Percentiles rank a stretch among this genome's conserved stretches.
These are phyloP conservation scores for Bombus confusus DNA, from an alignment of 1,140 invertebrate genomes.

Conservation along the genomic window DNA sequence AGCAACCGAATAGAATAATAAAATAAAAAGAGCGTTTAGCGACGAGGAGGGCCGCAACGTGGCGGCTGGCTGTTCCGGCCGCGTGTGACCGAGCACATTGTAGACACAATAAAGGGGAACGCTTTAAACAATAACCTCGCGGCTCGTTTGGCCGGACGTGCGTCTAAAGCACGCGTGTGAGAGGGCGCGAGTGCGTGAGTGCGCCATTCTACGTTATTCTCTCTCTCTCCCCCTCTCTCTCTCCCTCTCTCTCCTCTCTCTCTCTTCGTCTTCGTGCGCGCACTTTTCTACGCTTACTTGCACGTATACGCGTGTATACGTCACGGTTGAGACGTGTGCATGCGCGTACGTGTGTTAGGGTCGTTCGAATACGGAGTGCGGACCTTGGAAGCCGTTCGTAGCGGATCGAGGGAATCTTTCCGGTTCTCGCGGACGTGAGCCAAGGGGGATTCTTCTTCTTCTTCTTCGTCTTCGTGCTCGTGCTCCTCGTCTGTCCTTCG, in stretches of 20 bases:
- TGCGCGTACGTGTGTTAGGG: conserved; percentile 28
- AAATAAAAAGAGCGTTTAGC: conserved; percentile 57
- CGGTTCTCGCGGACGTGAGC: conserved; percentile 78
- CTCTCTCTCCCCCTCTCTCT: neutral
- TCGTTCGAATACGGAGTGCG: conserved; percentile 71
- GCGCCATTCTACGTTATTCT: conserved; percentile 11
- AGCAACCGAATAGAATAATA: conserved; percentile 54
- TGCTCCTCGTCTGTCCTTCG: conserved; percentile 14
- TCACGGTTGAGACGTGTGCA: neutral
- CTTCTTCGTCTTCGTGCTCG: conserved; percentile 49
- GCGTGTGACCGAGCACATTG: conserved; percentile 69
- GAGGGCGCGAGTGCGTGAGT: conserved; percentile 51
- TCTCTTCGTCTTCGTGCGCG: neutral
- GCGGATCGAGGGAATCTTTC: conserved; percentile 82
- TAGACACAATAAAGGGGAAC: conserved; percentile 76
- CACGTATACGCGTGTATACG: neutral
- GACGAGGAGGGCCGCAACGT: conserved; percentile 22
- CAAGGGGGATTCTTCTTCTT: conserved; percentile 74
- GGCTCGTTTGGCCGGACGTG: conserved; percentile 75
- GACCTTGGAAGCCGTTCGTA: conserved; percentile 80
- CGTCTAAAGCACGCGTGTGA: conserved; percentile 64
- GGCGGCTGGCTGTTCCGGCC: conserved; percentile 58
- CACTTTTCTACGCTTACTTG: no score
- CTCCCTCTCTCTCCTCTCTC: no score
- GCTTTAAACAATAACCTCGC: conserved; percentile 75